Base-by-base conservation (phyloP, 2,888 invertebrate genomes). In the Merodon equestris region DNA sequence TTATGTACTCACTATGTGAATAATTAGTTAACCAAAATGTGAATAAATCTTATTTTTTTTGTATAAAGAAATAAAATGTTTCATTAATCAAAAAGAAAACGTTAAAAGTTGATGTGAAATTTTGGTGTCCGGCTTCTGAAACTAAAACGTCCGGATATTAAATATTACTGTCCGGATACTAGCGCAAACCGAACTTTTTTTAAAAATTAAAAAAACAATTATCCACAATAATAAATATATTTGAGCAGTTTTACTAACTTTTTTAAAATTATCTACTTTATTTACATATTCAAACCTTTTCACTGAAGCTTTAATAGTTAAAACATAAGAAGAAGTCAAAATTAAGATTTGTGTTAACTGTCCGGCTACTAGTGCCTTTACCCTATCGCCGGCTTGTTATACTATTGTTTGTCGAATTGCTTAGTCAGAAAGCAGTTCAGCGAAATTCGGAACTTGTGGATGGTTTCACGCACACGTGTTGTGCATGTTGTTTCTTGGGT, bases 91-190 rank as follows among this genome's bases (percentile, higher is more conserved):
- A 54, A 54, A 40, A 18, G 40, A 54, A 54, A 40, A 17, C 54
- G 50, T 50, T 50, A 50, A 50, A 34, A 50, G 34, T 50, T 54
- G 40, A 54, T 40, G 40, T 18, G 40, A 53, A 54, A 54, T 54
- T 14, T 56, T 56, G 44, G 42, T 56, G 56, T 56, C 27, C 56
- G 19, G 56, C 27, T 56, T 56, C 56, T 56, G 56, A 56, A 56
- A 42, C 56, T 13, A 42, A 44, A 56, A 19, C 18, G 54, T 54
- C 54, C 18, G 38, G 54, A 40, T 10, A 54, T 38, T 54, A 17
- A 54, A 40, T 27, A 38, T 54, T 40, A 54, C 54, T 38, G 54
- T 54, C 36, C 54, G 54, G 54, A 17, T 54, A 54, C 54, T 54
- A 54, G 44, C 56, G 44, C 56, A 56, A 42, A 44, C 15, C 13